Evolutionary conservation across 2,797 vertebrate species (phyloP), one percentile per base, ranked within the genome.

Genomic region (Girardinus metallicus): DNA sequence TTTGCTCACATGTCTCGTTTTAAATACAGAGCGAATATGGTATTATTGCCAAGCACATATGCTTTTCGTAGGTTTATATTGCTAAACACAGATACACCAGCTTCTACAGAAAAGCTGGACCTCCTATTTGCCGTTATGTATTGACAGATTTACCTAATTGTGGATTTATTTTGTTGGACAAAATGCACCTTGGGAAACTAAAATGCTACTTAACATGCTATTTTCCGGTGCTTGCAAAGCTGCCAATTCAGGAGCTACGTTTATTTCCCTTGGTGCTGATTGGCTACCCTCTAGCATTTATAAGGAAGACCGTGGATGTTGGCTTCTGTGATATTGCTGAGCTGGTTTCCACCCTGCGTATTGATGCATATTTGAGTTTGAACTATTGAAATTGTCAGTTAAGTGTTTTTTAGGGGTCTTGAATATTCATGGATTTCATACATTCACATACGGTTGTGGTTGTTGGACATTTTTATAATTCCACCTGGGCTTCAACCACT

Each of bases 1-100:
- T 74, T 86, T 76, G 76, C 76, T 85, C 71, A 76, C 71, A 64
- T 43, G 26, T 21, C 10, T n/a, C 11, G 73, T 57, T 81, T 85
- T 34, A 82, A 53, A 51, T 46, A 39, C 66, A 79, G 34, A 23
- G 23, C 26, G 23, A 36, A 80, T 34, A 8, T n/a, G 39, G 66
- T 78, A 12, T 71, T 36, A 46, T 77, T 29, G 46, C 73, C 55
- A 23, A 73, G 36, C 49, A 26, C 34, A 70, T 18, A 46, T 41
- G n/a, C 64, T 9, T 36, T 36, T 39, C 10, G 10, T 18, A 26
- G 16, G 34, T 41, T 12, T 23, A 68, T 21, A 41, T 68, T 41
- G 36, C 23, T 68, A 41, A 36, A 11, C 26, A 60, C 12, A 60
- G 31, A 60, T 60, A 31, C 57, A 31, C 43, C 36, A 68, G 23